Percentiles rank a stretch among this genome's conserved stretches.
Evolutionary conservation across 2,888 invertebrate species (phyloP).

Genomic region (Homarus gammarus): DNA sequence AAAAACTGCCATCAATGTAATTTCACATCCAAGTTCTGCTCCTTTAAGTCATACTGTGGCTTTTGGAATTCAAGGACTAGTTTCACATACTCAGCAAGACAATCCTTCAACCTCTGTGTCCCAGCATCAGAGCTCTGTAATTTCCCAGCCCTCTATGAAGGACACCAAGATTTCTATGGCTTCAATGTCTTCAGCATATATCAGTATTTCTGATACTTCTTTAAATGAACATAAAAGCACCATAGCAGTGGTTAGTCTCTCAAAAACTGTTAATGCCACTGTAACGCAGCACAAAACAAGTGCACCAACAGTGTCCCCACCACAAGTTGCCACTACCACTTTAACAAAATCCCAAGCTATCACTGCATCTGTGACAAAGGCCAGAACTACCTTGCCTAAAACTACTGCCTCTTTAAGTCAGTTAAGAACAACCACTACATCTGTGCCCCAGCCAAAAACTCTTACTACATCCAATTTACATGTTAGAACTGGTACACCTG

Average conservation of each 20-base stretch:
- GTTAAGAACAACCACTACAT: not conserved
- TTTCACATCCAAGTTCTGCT: not conserved
- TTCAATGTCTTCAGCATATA: not conserved
- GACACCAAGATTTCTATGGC: not conserved
- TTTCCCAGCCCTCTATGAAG: not conserved
- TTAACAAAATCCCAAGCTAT: not conserved
- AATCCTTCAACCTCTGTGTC: not conserved
- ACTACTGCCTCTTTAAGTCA: not conserved
- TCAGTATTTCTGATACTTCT: not conserved
- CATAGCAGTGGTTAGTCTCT: not conserved
- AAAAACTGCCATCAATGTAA: not conserved
- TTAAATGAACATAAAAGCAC: not conserved
- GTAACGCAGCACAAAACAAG: not conserved
- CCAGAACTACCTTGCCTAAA: not conserved
- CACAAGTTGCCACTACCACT: not conserved
- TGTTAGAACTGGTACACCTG: too few relatives aligned
- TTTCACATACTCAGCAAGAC: not conserved
- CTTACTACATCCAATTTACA: too few relatives aligned
- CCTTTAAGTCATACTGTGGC: not conserved
- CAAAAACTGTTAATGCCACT: not conserved
- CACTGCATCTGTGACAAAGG: not conserved
- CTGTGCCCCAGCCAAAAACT: not conserved
- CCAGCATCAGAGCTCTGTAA: not conserved
- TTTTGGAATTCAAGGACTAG: not conserved
- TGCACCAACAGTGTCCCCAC: not conserved